A percentile compares a stretch with the other conserved stretches of the same genome.
Conservation (phyloP, 1,140 invertebrate species). For the Gyrodactylus salaris region DNA sequence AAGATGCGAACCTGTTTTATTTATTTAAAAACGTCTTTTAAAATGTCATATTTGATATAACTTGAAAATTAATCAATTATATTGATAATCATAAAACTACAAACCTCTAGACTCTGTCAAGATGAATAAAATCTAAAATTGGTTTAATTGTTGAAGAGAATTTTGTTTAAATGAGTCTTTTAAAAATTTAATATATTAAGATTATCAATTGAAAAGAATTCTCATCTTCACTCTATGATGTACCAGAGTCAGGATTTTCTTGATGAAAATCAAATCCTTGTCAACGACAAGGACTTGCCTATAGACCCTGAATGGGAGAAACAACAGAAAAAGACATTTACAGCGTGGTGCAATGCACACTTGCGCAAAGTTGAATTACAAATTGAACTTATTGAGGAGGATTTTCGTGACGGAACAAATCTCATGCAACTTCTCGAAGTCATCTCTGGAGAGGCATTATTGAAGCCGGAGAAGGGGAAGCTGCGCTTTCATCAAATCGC, state of each 20-base stretch:
- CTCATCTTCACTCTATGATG: no score
- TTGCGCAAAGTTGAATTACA: not conserved
- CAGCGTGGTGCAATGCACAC: slow-evolving; percentile 6
- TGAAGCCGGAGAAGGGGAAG: slow-evolving; percentile 85
- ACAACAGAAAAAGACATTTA: slow-evolving; percentile 7
- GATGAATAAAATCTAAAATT: no score
- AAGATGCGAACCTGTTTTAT: no score
- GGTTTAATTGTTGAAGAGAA: no score
- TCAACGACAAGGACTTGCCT: not conserved
- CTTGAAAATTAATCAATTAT: no score
- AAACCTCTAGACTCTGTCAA: no score
- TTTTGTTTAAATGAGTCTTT: no score
- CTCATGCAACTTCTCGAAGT: slow-evolving; percentile 4
- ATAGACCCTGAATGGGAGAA: slow-evolving; percentile 6
- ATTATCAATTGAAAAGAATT: no score
- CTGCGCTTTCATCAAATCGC: slow-evolving; percentile 99
- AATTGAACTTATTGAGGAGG: slow-evolving; percentile 5
- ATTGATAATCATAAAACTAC: no score
- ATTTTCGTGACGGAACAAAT: slow-evolving; percentile 4
- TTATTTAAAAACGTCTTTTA: no score
- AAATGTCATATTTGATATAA: no score
- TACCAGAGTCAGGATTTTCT: not conserved
- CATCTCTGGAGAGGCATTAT: slow-evolving; percentile 60
- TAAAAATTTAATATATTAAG: no score
- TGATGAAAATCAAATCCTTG: not conserved